phyloP scores from a whole-genome alignment of 2,113 vertebrate species.

The Phycodurus eques region DNA sequence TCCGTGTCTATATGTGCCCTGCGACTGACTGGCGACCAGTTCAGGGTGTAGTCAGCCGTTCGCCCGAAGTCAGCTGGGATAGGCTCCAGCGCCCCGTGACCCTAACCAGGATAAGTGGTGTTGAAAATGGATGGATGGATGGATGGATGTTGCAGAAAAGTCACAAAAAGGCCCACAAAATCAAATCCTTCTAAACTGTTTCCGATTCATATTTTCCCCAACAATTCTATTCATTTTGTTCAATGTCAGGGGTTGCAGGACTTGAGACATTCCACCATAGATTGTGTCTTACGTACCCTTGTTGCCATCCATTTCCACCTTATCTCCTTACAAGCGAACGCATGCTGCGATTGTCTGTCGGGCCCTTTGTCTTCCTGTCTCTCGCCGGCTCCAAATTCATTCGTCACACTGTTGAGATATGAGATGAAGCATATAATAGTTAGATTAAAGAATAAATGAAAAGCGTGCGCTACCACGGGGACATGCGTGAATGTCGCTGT shows the following conservation, averaged over 20 bases:
- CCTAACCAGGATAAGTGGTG: too few relatives aligned
- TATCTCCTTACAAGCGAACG: conserved; percentile 51
- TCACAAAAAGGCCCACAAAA: too few relatives aligned
- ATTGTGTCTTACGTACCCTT: conserved; percentile 39
- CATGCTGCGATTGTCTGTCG: conserved; percentile 43
- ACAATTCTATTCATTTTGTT: neutral
- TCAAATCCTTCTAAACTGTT: neutral
- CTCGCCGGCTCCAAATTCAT: conserved; percentile 25
- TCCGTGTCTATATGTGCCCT: too few relatives aligned
- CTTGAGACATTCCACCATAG: neutral
- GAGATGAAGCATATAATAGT: conserved; percentile 64
- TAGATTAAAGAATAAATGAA: conserved; percentile 69
- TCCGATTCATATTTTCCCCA: neutral
- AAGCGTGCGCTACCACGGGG: conserved; percentile 23
- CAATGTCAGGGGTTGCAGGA: neutral
- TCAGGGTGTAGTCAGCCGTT: too few relatives aligned
- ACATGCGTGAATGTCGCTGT: conserved; percentile 34
- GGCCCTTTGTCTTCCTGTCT: conserved; percentile 59
- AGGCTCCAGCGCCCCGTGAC: too few relatives aligned
- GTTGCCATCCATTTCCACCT: conserved; percentile 49
- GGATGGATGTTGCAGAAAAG: too few relatives aligned
- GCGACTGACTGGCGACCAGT: too few relatives aligned
- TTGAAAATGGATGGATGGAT: too few relatives aligned
- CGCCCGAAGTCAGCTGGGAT: too few relatives aligned
- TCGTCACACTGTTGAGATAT: conserved; percentile 55